Percentiles rank a stretch among this genome's conserved stretches.
These are phyloP conservation scores for Congeria kusceri DNA, from an alignment of 2,888 invertebrate genomes.

Conservation along the genomic window DNA sequence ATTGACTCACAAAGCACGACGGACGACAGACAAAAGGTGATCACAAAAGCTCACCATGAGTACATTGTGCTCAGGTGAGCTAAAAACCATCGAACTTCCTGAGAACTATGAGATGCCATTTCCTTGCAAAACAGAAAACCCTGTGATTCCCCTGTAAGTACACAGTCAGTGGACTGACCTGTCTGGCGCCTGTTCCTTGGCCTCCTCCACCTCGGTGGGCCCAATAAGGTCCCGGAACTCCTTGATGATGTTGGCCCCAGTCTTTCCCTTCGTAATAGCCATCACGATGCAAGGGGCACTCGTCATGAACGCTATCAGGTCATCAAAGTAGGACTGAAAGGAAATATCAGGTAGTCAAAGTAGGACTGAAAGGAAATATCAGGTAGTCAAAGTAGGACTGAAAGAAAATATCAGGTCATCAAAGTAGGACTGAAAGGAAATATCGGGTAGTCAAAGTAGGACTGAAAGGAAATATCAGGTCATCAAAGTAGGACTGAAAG, in stretches of 20 bases:
- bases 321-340: constrained; percentile 82
- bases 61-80: no score
- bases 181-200: constrained; percentile 82
- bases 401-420: constrained; percentile 78
- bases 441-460: neutral
- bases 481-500: no score
- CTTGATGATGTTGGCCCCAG: constrained; percentile 82
- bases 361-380: constrained; percentile 42
- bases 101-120: no score
- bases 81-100: no score
- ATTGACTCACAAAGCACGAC: no score
- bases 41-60: no score
- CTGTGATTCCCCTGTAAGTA: constrained; percentile 82
- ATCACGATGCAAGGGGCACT: constrained; percentile 83
- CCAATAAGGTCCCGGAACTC: constrained; percentile 85
- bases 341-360: constrained; percentile 2
- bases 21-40: no score
- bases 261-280: constrained; percentile 83
- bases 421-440: constrained; percentile 79
- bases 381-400: constrained; percentile 84
- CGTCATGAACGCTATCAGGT: constrained; percentile 83
- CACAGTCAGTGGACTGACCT: constrained; percentile 85
- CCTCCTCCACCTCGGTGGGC: constrained; percentile 83
- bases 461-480: neutral
- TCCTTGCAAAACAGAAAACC: no score